phyloP scores from a whole-genome alignment of 2,888 invertebrate species.

The Mimas tiliae region DNA sequence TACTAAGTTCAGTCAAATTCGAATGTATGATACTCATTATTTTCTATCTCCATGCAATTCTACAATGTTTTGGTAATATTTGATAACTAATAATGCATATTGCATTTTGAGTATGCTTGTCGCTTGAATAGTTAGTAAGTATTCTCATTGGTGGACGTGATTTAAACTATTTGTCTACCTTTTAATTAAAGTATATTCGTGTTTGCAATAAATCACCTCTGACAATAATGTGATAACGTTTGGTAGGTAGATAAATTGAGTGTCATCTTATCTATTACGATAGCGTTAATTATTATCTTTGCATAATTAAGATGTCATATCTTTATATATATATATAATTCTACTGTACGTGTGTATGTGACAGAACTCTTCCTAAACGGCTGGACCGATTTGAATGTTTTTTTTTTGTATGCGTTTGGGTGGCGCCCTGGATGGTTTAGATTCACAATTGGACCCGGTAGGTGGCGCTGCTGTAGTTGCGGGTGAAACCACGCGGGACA shows the following conservation, averaged over 20 bases:
- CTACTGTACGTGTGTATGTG: too few species aligned
- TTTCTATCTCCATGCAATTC: not conserved
- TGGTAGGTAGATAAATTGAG: not conserved
- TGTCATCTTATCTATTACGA: not conserved
- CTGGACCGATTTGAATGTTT: too few species aligned
- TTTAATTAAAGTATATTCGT: constrained; percentile 1
- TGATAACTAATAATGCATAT: not conserved
- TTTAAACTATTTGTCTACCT: constrained; percentile 3
- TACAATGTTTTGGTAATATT: not conserved
- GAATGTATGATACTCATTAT: not conserved
- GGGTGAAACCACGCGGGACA: too few species aligned
- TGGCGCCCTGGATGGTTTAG: too few species aligned
- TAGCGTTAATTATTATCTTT: not conserved
- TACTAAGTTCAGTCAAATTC: not conserved
- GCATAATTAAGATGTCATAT: not conserved
- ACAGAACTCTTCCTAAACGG: too few species aligned
- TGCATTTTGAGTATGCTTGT: not conserved
- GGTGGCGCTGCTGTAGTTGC: too few species aligned
- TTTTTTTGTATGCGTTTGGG: too few species aligned
- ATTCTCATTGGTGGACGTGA: not conserved
- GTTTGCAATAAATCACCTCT: not conserved
- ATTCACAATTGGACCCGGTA: too few species aligned
- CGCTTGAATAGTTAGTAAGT: not conserved
- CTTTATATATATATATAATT: too few species aligned
- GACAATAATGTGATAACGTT: not conserved